Percentiles rank a stretch among this genome's conserved stretches.
Evolutionary conservation across 2,888 invertebrate species (phyloP).

Genomic region (Salticus scenicus): DNA sequence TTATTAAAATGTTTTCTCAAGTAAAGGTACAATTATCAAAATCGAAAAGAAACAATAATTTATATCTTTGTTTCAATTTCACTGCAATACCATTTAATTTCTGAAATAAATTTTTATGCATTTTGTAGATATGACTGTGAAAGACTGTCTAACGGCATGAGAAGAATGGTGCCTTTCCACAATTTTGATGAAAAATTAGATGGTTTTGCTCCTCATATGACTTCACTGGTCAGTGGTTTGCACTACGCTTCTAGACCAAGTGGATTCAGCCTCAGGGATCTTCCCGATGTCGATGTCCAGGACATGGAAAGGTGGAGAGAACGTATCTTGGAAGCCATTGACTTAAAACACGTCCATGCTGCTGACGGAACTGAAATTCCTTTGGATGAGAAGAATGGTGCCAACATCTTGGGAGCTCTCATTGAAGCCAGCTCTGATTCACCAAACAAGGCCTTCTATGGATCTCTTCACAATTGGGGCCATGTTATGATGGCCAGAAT

Average conservation of each 20-base stretch:
- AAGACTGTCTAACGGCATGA: conserved; percentile 83
- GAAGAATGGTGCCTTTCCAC: conserved; percentile 80
- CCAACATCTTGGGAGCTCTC: conserved; percentile 86
- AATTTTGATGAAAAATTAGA: conserved; percentile 74
- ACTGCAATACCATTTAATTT: no score
- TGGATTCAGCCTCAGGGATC: conserved; percentile 53
- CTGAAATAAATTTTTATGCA: no score
- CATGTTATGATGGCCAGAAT: conserved; percentile 80
- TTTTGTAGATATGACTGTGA: conserved; percentile 82
- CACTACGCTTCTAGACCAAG: conserved; percentile 70
- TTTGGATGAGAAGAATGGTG: conserved; percentile 83
- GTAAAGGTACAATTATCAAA: no score
- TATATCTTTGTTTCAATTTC: no score
- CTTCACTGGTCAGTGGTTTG: conserved; percentile 69
- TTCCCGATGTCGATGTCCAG: conserved; percentile 50
- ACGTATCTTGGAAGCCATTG: conserved; percentile 83
- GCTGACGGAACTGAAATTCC: conserved; percentile 78
- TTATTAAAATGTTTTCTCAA: no score
- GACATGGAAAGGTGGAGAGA: conserved; percentile 84
- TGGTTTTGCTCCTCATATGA: conserved; percentile 71
- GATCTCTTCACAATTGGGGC: conserved; percentile 79
- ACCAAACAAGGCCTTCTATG: conserved; percentile 80
- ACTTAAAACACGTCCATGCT: conserved; percentile 80
- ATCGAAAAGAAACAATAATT: no score
- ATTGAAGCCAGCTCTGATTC: conserved; percentile 82